Base-by-base conservation (phyloP, 1,140 invertebrate genomes). In the Camponotus floridanus region DNA sequence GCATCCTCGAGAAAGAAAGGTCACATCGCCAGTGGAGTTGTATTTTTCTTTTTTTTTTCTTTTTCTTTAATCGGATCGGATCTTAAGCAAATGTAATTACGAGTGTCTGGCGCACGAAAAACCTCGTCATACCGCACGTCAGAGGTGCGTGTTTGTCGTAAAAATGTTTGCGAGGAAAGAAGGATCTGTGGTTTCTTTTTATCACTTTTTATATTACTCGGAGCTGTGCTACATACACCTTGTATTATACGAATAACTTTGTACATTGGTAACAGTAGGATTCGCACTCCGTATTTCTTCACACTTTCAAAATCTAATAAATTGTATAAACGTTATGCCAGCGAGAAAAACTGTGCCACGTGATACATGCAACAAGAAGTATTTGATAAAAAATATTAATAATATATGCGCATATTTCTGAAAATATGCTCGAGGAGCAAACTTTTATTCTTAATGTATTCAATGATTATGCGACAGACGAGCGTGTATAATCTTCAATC, bases 81-180 rank as follows among this genome's bases (percentile, higher is more conserved):
- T 79, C 64, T 68, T 55, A 26, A 42, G 21, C 2, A 68, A 68
- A 68, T 42, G 45, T 67, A 51, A 79, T 79, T 79, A 79, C 13
- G n/a, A 76, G 67, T 57, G 48, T 70, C 48, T 55, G 18, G n/a
- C 5, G 18, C 13, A 68, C 33, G 21, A 80, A 80, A 18, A 67
- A 79, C 31, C n/a, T 67, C 76, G 3, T 21, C 11, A 31, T 21
- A 39, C 9, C 2, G 15, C 67, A 64, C 59, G 76, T 57, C n/a
- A 68, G 21, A 80, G 68, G 33, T 33, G 45, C 48, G 45, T 80
- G 76, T 21, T 68, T 15, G 13, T 67, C 62, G 31, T 7, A 9
- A 45, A 78, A 78, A 67, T 3, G 4, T 80, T 21, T 11, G 8
- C 33, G 15, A 57, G 21, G 42, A 13, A 42, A 68, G 39, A 64